Base-by-base conservation (phyloP, 2,888 invertebrate species). In the Leucophenga maculata region DNA sequence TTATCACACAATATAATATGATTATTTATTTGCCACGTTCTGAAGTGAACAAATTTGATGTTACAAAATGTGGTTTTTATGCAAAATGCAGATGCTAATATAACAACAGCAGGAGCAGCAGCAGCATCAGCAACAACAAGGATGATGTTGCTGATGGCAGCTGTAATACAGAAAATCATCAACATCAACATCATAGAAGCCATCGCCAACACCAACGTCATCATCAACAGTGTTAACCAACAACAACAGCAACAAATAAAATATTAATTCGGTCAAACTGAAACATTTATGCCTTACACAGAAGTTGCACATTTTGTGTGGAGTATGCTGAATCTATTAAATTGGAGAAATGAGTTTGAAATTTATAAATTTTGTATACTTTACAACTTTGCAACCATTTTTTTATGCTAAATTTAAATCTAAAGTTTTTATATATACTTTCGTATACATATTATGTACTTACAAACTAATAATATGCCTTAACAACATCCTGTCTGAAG, bases 21-120 rank as follows among this genome's bases (percentile, higher is more conserved):
- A 39, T 50, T 50, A 50, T 50, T 50, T 50, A 50, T 50, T 50
- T n/a, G 50, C 50, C 50, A 50, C 50, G 18, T 50, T 39, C 39
- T 39, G 16, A 50, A 50, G 50, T 50, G 14, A n/a, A 50, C 13
- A 46, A 46, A 46, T 46, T 46, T 46, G 13, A 16, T 50, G 18
- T 50, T 50, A 16, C 50, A 50, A 50, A 50, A 50, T 50, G 50
- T 50, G 50, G 50, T 50, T 50, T 50, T 50, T 50, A 50, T 50
- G 16, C 16, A n/a, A 50, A 50, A 50, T 50, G 50, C 50, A 50
- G 50, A 6, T 50, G 50, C 50, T 50, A 50, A 50, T 50, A 39
- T 8, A n/a, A 50, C 16, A 50, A 48, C 13, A 48, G 3, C 8
- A n/a, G n/a, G n/a, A n/a, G 26, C 26, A 26, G 26, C 26, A 26